These are phyloP conservation scores for Sycophaga agraensis DNA, from an alignment of 1,140 invertebrate genomes.

Conservation along the genomic window DNA sequence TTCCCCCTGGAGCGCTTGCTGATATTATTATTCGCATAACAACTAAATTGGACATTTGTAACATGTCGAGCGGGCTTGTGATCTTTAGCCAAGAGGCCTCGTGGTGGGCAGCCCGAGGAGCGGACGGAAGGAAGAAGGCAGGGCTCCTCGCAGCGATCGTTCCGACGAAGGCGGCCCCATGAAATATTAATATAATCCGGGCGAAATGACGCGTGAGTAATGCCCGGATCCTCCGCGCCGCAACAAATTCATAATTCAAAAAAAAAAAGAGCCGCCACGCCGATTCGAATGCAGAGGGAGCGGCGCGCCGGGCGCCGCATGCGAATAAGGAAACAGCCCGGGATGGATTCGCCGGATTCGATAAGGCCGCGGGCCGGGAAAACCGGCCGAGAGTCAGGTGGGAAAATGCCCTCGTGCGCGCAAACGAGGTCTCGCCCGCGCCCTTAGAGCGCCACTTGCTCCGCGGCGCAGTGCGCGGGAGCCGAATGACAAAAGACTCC, in stretches of 20 bases:
- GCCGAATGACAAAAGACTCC: too few relatives aligned
- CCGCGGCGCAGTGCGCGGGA: slow-evolving; percentile 22
- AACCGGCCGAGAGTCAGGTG: slow-evolving; percentile 6
- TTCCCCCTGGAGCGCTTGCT: too few relatives aligned
- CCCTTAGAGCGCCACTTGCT: too few relatives aligned
- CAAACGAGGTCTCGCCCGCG: slow-evolving; percentile 22
- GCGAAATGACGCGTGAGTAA: slow-evolving; percentile 21
- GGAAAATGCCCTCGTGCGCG: slow-evolving; percentile 19
- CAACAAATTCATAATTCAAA: slow-evolving; percentile 24
- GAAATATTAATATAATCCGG: slow-evolving; percentile 20
- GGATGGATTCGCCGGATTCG: slow-evolving; percentile 1
- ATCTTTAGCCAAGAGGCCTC: too few relatives aligned
- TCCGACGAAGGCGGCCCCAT: not conserved
- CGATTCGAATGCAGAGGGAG: slow-evolving; percentile 5
- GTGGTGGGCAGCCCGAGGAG: too few relatives aligned
- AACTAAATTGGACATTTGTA: too few relatives aligned
- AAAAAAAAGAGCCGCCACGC: slow-evolving; percentile 17
- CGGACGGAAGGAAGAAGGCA: too few relatives aligned
- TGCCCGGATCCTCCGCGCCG: not conserved
- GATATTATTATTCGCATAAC: too few relatives aligned
- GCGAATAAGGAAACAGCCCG: not conserved
- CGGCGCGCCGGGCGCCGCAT: not conserved
- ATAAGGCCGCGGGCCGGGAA: not conserved
- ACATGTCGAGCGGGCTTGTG: too few relatives aligned
- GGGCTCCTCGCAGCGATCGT: too few relatives aligned